Base-by-base conservation (phyloP, 2,113 vertebrate genomes). In the Macrotis lagotis region DNA sequence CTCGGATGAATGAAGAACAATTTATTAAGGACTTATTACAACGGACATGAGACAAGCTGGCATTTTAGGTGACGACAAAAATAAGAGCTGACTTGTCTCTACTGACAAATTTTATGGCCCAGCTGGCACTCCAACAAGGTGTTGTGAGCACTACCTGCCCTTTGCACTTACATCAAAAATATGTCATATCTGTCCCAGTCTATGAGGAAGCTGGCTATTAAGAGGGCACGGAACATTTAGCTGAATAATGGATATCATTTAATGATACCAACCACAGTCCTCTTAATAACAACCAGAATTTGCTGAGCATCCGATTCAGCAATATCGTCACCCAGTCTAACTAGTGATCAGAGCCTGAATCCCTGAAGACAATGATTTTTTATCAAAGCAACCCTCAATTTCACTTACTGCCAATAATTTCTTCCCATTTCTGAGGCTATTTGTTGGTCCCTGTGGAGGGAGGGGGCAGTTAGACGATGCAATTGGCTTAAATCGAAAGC, bases 301-400 rank as follows among this genome's bases (percentile, higher is more conserved):
- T 96, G 51, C 94, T 97, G 0, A 0, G 52, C 8, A 37, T 88
- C 94, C 96, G 94, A 94, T 95, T 92, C 93, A 96, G 91, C 9
- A 4, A 94, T 96, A 53, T 37, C 92, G 95, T 95, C 66, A 91
- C 91, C 95, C 48, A 95, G 92, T 92, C 88, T 94, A 92, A 92
- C 55, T 47, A 95, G 94, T 49, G 3, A 95, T 96, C 90, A 95
- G 94, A 92, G 50, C 22, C 59, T 55, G 48, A 96, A 95, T 91
- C 51, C 91, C 92, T 93, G 52, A 74, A 96, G 90, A 97, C 90
- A 97, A 96, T 91, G 96, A 93, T 92, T 94, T 91, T 91, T 97
- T 93, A 96, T 90, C 50, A 44, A 93, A 97, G 51, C 0, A 7
- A 91, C 55, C 96, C 94, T 52, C 92, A 93, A 96, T 88, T 95